Conservation (phyloP, 2,113 vertebrate genomes). For the Isurus oxyrinchus region DNA sequence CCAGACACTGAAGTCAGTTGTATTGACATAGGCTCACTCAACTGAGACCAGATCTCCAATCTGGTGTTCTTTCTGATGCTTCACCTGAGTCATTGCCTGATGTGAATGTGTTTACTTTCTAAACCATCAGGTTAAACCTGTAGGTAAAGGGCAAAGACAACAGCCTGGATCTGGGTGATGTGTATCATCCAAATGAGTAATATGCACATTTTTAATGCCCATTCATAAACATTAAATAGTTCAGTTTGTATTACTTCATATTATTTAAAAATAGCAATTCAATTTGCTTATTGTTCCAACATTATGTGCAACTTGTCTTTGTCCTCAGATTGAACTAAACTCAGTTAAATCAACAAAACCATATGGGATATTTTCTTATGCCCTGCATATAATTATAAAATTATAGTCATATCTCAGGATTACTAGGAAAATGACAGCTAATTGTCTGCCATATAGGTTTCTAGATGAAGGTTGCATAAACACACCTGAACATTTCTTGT, state of each 20-base stretch:
- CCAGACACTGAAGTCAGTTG: too few relatives aligned
- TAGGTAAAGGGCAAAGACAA: background rate
- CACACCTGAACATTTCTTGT: background rate
- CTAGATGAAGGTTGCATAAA: background rate
- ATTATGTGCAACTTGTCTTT: background rate
- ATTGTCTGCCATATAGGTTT: background rate
- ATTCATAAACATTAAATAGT: background rate
- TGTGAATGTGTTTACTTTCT: too few relatives aligned
- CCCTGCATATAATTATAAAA: background rate
- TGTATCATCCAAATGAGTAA: background rate
- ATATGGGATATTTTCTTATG: background rate
- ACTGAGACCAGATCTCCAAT: too few relatives aligned
- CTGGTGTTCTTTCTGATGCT: too few relatives aligned
- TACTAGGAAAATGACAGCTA: background rate
- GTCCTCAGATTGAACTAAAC: background rate
- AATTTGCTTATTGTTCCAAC: background rate
- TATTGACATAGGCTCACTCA: too few relatives aligned
- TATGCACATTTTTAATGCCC: background rate
- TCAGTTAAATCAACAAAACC: background rate
- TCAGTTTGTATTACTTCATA: background rate
- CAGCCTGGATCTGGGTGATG: background rate
- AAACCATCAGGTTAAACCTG: background rate
- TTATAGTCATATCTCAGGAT: background rate
- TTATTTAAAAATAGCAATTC: background rate
- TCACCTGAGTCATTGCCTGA: too few relatives aligned